These are phyloP conservation scores for Unio delphinus DNA, from an alignment of 2,888 invertebrate genomes.

Conservation along the genomic window DNA sequence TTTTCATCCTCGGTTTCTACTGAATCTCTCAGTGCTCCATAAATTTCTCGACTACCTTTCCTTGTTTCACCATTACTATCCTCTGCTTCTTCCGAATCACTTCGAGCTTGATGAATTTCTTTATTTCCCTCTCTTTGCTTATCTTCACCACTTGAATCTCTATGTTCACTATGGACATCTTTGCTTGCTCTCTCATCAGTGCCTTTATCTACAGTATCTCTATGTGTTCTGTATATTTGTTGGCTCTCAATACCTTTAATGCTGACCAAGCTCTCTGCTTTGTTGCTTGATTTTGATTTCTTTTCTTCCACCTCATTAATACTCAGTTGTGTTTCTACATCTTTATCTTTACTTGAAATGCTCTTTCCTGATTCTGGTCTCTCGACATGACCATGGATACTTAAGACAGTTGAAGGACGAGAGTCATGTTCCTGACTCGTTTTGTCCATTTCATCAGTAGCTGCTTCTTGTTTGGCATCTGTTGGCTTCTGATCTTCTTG, in stretches of 20 bases:
- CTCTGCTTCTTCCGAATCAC: neutral
- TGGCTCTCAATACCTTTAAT: neutral
- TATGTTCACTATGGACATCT: neutral
- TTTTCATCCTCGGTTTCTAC: slow-evolving; percentile 2
- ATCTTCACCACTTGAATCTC: neutral
- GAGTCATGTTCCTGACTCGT: no score
- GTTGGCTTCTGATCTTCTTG: no score
- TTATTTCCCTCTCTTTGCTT: neutral
- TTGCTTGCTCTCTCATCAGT: neutral
- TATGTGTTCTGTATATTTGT: neutral
- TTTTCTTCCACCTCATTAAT: neutral
- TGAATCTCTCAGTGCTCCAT: neutral
- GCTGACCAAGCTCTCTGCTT: neutral
- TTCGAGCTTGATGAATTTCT: slow-evolving; percentile 1
- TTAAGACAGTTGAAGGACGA: no score
- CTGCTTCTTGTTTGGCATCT: no score
- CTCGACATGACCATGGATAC: no score
- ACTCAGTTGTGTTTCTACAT: neutral
- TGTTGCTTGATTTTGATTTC: neutral
- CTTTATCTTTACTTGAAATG: neutral
- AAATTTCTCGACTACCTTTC: neutral
- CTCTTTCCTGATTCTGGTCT: no score
- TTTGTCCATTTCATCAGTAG: no score
- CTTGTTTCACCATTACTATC: slow-evolving; percentile 4
- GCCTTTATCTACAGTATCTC: neutral